Evolutionary conservation across 2,113 vertebrate genomes (phyloP), one percentile per base, ranked within the genome.

Genomic region (Halcyon senegalensis): DNA sequence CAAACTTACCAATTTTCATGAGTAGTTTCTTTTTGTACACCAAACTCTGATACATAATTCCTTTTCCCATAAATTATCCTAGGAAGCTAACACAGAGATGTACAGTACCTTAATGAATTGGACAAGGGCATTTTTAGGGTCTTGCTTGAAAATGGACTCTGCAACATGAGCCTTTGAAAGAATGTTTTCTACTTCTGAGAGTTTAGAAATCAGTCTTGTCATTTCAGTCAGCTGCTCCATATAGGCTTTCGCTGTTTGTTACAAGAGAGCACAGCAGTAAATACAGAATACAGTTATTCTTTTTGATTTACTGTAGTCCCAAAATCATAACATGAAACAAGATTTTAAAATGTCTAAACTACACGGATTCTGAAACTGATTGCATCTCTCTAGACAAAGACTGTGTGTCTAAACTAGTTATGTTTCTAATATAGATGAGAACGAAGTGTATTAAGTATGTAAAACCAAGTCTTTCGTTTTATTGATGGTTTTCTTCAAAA

Each of bases 21-120:
- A 31, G 43, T 7, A 18, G 59, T 83, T 82, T 70, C 11, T 82
- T 94, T 84, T 66, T 16, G 33, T 46, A 43, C 46, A 81, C 9
- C 12, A 46, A 96, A 48, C 41, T 70, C 56, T 74, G 25, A 69
- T 84, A 46, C 5, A 8, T 39, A 87, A 46, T 60, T 79, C 56
- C 64, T 93, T 75, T 84, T 33, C 51, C 23, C 62, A 24, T 63
- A 8, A 91, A 81, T 4, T 63, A 13, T 89, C 60, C 20, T 55
- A 16, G 33, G n/a, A 96, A 84, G 66, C 50, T 39, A 89, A 78
- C 76, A 78, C 21, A 64, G 50, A 95, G 51, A 87, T 79, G 35
- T 88, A 95, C 93, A 82, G 64, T 98, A 99, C 99, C 99, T 99
- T 99, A 87, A 99, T 96, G 92, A 99, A 99, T 11, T 97, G 97